A percentile compares a stretch with the other conserved stretches of the same genome.
These are phyloP conservation scores for Enteromius mattozi DNA, from an alignment of 2,797 vertebrate genomes.

Conservation along the genomic window DNA sequence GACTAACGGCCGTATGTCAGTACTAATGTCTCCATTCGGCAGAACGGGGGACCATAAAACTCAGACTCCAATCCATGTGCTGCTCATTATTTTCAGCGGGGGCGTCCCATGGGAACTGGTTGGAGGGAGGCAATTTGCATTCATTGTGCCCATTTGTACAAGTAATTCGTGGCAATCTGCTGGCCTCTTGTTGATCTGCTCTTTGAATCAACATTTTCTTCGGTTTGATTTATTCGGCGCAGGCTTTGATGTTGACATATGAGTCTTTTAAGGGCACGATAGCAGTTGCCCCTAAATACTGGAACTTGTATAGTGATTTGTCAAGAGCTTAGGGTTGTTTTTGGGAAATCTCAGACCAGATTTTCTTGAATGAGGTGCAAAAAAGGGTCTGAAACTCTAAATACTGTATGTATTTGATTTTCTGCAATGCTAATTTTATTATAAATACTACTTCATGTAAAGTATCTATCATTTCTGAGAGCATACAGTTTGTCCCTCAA, in stretches of 20 bases:
- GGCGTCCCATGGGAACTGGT: slow-evolving; percentile 48
- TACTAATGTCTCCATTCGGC: slow-evolving; percentile 50
- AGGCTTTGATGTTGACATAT: slow-evolving; percentile 10
- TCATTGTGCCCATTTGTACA: slow-evolving; percentile 59
- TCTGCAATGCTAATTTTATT: background rate
- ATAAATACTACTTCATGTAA: background rate
- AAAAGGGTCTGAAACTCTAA: background rate
- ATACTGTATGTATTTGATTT: background rate
- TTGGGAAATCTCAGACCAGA: background rate
- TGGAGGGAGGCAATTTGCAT: slow-evolving; percentile 57
- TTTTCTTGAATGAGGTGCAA: background rate
- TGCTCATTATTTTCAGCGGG: slow-evolving; percentile 57
- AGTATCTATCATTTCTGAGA: background rate
- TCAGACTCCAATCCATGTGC: slow-evolving; percentile 56
- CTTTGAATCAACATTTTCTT: slow-evolving; percentile 33
- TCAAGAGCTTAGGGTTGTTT: slow-evolving; percentile 8
- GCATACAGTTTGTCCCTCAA: background rate
- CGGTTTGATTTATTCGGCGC: background rate
- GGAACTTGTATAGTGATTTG: background rate
- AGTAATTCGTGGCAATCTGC: slow-evolving; percentile 47
- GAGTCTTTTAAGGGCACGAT: slow-evolving; percentile 8
- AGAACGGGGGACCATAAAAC: slow-evolving; percentile 49
- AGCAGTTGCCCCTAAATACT: background rate
- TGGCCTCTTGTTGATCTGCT: slow-evolving; percentile 41
- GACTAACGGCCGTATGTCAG: slow-evolving; percentile 42